Conservation (phyloP, 2,113 vertebrate genomes). For the Nycticorax nycticorax region DNA sequence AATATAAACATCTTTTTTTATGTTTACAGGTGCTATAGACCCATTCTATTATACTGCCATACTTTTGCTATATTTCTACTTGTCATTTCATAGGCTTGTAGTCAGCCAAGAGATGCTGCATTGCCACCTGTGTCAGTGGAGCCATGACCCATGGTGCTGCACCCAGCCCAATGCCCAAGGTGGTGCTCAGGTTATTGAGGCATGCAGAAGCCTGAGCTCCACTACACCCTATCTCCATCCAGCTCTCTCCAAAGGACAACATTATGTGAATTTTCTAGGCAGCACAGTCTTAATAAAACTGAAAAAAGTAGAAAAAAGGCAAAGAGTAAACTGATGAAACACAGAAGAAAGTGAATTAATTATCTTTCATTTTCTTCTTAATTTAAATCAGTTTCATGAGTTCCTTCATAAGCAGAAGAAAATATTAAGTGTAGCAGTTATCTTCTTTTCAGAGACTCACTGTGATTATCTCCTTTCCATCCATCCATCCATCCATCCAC, state of each 20-base stretch:
- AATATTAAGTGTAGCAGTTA: neutral
- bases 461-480: neutral
- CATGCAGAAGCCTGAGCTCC: neutral
- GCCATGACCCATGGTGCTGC: accelerated
- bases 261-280: neutral
- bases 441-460: neutral
- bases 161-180: neutral
- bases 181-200: neutral
- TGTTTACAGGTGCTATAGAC: neutral
- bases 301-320: neutral
- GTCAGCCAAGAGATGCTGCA: neutral
- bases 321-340: neutral
- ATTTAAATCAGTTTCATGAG: neutral
- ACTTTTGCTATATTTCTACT: neutral
- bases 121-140: neutral
- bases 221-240: neutral
- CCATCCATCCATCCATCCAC: neutral
- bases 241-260: neutral
- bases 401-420: neutral
- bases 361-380: neutral
- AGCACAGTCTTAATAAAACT: neutral
- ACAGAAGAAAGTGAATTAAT: neutral
- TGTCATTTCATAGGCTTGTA: neutral
- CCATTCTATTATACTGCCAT: accelerated
- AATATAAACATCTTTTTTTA: neutral